Evolutionary conservation across 37 sponge, comb jelly and placozoan species (phyloP).

Genomic region (Spongilla lacustris): DNA sequence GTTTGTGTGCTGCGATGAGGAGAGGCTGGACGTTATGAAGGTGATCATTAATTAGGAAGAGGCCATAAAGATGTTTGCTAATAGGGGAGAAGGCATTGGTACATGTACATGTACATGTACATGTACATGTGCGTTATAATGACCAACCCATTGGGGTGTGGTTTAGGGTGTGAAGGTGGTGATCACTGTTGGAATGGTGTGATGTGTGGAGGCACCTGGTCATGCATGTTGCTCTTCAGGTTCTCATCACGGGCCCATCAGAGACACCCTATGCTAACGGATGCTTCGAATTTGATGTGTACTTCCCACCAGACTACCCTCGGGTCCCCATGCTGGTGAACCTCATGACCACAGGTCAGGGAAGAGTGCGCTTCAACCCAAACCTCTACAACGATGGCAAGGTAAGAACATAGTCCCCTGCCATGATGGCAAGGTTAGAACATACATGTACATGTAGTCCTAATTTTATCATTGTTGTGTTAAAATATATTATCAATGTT

Average conservation of each 20-base stretch:
- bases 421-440: not conserved
- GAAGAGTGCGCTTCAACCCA: slow-evolving; percentile 89
- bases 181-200: no score
- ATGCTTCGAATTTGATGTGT: slow-evolving; percentile 91
- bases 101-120: no score
- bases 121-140: no score
- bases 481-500: no score
- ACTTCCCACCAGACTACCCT: slow-evolving; percentile 87
- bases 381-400: slow-evolving; percentile 96
- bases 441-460: not conserved
- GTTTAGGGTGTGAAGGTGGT: no score
- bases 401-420: slow-evolving; percentile 15
- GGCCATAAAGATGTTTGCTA: no score
- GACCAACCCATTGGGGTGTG: no score
- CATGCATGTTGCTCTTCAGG: slow-evolving; percentile 23
- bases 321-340: slow-evolving; percentile 85
- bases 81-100: not conserved
- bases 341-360: slow-evolving; percentile 86
- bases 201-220: no score
- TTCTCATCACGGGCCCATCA: slow-evolving; percentile 88
- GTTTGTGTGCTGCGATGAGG: slow-evolving; percentile 88
- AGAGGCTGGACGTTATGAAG: slow-evolving; percentile 92
- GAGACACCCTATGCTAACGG: slow-evolving; percentile 95
- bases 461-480: no score
- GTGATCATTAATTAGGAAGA: slow-evolving; percentile 36